Percentiles rank a stretch among this genome's conserved stretches.
phyloP scores from a whole-genome alignment of 2,888 invertebrate species.

The Scaptomyza tumidula region DNA sequence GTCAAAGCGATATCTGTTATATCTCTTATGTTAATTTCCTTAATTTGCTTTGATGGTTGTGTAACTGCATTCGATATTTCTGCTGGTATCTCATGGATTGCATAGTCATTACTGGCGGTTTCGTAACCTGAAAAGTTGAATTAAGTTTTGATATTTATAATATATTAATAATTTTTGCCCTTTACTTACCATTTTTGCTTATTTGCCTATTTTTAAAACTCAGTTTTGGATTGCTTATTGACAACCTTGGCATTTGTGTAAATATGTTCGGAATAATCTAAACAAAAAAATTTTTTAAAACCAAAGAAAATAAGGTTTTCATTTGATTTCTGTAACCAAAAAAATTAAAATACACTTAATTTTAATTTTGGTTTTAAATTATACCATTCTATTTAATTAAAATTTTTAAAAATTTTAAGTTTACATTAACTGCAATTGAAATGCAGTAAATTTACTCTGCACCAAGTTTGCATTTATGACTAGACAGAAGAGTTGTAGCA shows the following conservation, averaged over 20 bases:
- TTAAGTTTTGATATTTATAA: background rate
- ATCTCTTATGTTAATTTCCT: conserved; percentile 88
- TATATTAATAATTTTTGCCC: background rate
- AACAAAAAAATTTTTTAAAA: background rate
- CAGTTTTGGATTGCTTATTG: background rate
- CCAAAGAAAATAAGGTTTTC: background rate
- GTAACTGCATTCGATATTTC: conserved; percentile 31
- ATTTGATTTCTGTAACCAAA: too few relatives aligned
- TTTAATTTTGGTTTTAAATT: too few relatives aligned
- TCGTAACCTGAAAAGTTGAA: conserved; percentile 63
- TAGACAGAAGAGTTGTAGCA: too few relatives aligned
- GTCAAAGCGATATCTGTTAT: conserved; percentile 92
- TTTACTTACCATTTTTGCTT: conserved; percentile 35
- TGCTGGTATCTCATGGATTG: conserved; percentile 23
- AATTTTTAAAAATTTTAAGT: too few relatives aligned
- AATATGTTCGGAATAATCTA: conserved; percentile 15
- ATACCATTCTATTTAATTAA: too few relatives aligned
- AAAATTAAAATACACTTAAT: too few relatives aligned
- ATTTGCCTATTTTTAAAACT: conserved; percentile 13
- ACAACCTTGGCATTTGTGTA: conserved; percentile 9
- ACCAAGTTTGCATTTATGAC: too few relatives aligned
- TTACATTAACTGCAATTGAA: too few relatives aligned
- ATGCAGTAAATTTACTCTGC: too few relatives aligned
- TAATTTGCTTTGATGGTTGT: conserved; percentile 54
- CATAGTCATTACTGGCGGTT: conserved; percentile 50